phyloP scores from a whole-genome alignment of 2,113 vertebrate genomes.

The Formicarius rufipectus region DNA sequence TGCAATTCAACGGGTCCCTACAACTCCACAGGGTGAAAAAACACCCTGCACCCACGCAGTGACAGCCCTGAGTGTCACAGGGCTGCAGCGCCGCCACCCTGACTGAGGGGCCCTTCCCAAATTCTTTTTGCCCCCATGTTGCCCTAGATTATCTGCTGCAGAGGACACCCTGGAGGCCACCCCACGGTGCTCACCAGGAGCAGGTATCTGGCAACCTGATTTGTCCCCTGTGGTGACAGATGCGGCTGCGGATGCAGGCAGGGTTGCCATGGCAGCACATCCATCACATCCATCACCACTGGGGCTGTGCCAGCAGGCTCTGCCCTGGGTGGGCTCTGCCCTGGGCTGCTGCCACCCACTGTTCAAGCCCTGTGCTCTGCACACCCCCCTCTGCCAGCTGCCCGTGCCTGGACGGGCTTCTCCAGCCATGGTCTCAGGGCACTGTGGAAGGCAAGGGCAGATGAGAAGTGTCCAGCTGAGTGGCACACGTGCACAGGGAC shows the following conservation, averaged over 20 bases:
- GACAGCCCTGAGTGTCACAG: rapidly evolving
- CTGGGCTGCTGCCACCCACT: neutral
- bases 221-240: neutral
- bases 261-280: conserved; percentile 56
- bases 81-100: neutral
- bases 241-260: neutral
- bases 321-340: neutral
- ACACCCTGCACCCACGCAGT: neutral
- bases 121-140: neutral
- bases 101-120: rapidly evolving
- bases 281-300: neutral
- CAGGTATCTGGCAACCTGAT: neutral
- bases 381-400: neutral
- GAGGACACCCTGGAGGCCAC: neutral
- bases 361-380: neutral
- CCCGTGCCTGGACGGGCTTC: neutral
- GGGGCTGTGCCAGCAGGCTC: neutral
- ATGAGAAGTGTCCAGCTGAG: neutral
- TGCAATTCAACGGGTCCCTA: rapidly evolving
- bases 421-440: neutral
- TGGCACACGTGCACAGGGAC: neutral
- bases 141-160: neutral
- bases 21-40: rapidly evolving
- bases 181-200: rapidly evolving
- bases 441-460: neutral